Base-by-base conservation (phyloP, 2,888 invertebrate genomes). In the Carabus problematicus region DNA sequence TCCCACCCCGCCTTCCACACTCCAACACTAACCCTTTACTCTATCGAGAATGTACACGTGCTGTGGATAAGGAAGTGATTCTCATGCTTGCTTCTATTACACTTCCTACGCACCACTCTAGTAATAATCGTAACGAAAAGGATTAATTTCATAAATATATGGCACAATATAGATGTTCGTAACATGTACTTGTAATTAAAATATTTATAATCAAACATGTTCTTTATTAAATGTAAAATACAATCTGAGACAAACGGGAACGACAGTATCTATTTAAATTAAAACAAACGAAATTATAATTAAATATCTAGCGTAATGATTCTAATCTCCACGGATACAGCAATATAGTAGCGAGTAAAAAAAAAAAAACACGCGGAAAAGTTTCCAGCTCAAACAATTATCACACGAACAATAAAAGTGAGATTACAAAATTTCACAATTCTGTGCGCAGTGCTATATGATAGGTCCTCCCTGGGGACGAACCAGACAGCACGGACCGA, bases 341-440 rank as follows among this genome's bases (percentile, higher is more conserved):
- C 55, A 43, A 62, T 69, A 62, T 56, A 56, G 43, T 68, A 49
- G 12, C 16, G 19, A 52, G 68, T 12, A 66, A 59, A 59, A 62
- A 60, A 62, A 68, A 68, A 62, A 18, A 19, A 42, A 29, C 8
- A n/a, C 29, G n/a, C 1, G 56, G 12, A 29, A 68, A 68, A 68
- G 54, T 68, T 68, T 61, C 68, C 41, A 68, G 68, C 68, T 68
- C 68, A 68, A 68, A 68, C 72, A 74, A 74, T 74, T 74, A 74
- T 73, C 73, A 72, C 71, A 69, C 69, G 68, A 72, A 72, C 72
- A 73, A 73, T 74, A 74, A 74, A 74, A 73, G 70, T 68, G 72
- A 72, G 73, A 73, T 73, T 73, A 73, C 73, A 73, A 70, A 72
- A 73, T 73, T 68, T 73, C 72, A 72, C 73, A 72, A 73, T 73